These are phyloP conservation scores for Tringa solitaria DNA, from an alignment of 2,113 vertebrate genomes.

Conservation along the genomic window DNA sequence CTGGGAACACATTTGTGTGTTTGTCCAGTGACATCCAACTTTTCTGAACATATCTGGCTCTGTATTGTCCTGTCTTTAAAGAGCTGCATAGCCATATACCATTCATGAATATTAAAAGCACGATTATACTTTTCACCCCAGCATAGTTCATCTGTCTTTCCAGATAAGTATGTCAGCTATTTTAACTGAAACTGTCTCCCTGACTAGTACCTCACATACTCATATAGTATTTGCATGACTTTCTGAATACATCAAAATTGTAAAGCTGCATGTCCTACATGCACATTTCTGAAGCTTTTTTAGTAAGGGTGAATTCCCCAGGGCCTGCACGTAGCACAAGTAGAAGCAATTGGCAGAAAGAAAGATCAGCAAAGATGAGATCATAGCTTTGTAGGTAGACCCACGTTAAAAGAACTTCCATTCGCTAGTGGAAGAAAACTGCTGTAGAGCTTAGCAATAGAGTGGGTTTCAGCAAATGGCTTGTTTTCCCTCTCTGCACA, in stretches of 20 bases:
- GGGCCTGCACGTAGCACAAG: accelerated
- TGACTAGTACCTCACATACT: neutral
- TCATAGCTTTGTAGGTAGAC: neutral
- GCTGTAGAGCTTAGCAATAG: neutral
- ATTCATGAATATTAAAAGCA: conserved; percentile 35
- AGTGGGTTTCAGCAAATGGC: neutral
- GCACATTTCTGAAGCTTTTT: neutral
- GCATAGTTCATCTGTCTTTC: conserved; percentile 4
- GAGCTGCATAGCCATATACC: neutral
- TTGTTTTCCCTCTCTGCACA: neutral
- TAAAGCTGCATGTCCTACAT: neutral
- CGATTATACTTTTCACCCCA: conserved; percentile 9
- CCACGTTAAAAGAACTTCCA: neutral
- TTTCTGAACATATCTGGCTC: neutral
- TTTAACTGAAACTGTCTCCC: conserved; percentile 10
- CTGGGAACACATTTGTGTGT: neutral
- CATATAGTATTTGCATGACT: neutral
- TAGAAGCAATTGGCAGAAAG: neutral
- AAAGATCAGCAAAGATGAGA: neutral
- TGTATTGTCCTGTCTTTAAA: neutral
- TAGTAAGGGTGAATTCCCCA: neutral
- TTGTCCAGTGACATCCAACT: neutral
- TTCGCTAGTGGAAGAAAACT: neutral
- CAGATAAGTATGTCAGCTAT: neutral
- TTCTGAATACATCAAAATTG: neutral